A percentile compares a stretch with the other conserved stretches of the same genome.
Conservation (phyloP, 2,888 invertebrate species). For the Scaptomyza reducta region DNA sequence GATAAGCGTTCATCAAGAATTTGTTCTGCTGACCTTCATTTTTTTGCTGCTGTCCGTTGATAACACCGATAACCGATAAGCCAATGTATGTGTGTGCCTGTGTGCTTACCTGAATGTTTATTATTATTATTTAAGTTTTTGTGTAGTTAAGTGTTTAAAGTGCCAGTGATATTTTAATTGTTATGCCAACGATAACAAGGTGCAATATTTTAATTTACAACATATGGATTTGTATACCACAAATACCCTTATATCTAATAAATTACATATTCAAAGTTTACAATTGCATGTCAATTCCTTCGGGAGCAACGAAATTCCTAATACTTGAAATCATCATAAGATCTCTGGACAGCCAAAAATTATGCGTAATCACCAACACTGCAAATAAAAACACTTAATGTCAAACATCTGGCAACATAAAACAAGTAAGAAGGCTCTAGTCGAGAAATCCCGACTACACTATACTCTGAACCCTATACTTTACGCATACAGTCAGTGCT, state of each 20-base stretch:
- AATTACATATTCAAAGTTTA: conserved; percentile 12
- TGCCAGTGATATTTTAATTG: conserved; percentile 34
- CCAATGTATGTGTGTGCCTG: conserved; percentile 14
- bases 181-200: conserved; percentile 18
- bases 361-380: conserved; percentile 71
- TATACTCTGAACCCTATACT: too few relatives aligned
- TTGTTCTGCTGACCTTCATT: conserved; percentile 82
- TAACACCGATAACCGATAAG: conserved; percentile 65
- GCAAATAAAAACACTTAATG: conserved; percentile 57
- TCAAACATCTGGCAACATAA: conserved; percentile 57
- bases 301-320: neutral
- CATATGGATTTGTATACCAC: conserved; percentile 2
- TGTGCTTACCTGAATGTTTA: conserved; percentile 37
- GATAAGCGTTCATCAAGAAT: conserved; percentile 71
- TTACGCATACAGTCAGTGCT: too few relatives aligned
- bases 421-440: neutral
- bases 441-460: neutral
- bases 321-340: conserved; percentile 51
- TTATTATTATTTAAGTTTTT: conserved; percentile 52
- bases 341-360: conserved; percentile 56
- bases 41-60: conserved; percentile 57
- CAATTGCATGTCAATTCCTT: conserved; percentile 19
- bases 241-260: conserved; percentile 13
- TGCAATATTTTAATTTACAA: conserved; percentile 12
- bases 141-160: conserved; percentile 40